Conservation (phyloP, 1,140 invertebrate species). For the Oreohelix idahoensis region DNA sequence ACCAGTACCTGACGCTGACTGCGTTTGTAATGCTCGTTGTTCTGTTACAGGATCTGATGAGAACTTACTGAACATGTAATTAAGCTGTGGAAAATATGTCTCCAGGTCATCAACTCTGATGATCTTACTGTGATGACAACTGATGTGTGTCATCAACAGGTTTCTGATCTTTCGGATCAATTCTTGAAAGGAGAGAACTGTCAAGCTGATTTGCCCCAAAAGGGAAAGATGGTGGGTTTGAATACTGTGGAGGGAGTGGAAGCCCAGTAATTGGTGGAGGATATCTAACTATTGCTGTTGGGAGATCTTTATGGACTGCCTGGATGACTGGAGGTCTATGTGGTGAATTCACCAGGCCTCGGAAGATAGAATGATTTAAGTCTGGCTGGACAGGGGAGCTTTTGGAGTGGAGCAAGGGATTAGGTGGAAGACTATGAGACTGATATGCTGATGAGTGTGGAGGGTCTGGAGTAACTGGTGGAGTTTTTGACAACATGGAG, state of each 20-base stretch:
- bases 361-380: constrained; percentile 23
- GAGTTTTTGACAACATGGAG: constrained; percentile 12
- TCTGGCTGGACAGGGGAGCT: neutral
- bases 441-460: constrained; percentile 11
- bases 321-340: neutral
- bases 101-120: constrained; percentile 62
- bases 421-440: constrained; percentile 15
- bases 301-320: constrained; percentile 25
- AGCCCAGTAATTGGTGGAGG: constrained; percentile 23
- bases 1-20: neutral
- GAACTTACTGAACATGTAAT: constrained; percentile 61
- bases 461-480: constrained; percentile 15
- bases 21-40: neutral
- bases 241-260: constrained; percentile 15
- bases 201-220: constrained; percentile 28
- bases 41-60: neutral
- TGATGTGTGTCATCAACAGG: neutral
- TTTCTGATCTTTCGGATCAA: neutral
- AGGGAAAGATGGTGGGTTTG: neutral
- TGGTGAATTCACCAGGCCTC: neutral
- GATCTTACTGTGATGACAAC: constrained; percentile 50
- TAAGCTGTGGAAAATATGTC: constrained; percentile 65
- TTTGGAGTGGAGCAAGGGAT: neutral
- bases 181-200: constrained; percentile 27
- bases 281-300: constrained; percentile 29